Evolutionary conservation across 37 sponge, comb jelly and placozoan genomes (phyloP).

Genomic region (Ephydatia muelleri): DNA sequence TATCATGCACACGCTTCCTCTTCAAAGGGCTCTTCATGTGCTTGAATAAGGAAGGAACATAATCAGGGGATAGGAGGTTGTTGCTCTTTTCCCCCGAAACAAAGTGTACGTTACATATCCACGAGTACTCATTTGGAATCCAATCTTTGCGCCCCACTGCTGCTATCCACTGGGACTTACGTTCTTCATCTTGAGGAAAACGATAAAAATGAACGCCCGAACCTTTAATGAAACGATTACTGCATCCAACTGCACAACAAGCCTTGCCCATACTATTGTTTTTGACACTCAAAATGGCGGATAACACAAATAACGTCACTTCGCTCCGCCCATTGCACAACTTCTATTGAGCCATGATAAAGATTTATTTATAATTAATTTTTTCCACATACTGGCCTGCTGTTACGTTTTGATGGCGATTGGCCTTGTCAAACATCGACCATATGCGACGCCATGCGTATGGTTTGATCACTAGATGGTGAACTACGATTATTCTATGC

Average conservation of each 20-base stretch:
- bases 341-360: too few relatives aligned
- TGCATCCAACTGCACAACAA: slow-evolving; percentile 41
- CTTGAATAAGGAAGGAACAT: slow-evolving; percentile 7
- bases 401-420: too few relatives aligned
- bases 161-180: slow-evolving; percentile 41
- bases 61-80: slow-evolving; percentile 34
- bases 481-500: too few relatives aligned
- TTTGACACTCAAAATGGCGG: slow-evolving; percentile 35
- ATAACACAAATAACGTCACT: not conserved
- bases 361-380: too few relatives aligned
- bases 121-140: slow-evolving; percentile 18
- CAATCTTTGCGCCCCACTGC: slow-evolving; percentile 46
- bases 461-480: too few relatives aligned
- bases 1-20: not conserved
- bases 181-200: slow-evolving; percentile 27
- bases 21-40: not conserved
- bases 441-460: too few relatives aligned
- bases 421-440: too few relatives aligned
- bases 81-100: slow-evolving; percentile 22
- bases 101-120: slow-evolving; percentile 28
- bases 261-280: slow-evolving; percentile 29
- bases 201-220: slow-evolving; percentile 37
- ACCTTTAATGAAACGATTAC: slow-evolving; percentile 25
- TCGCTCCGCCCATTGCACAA: too few relatives aligned
- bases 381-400: too few relatives aligned